Evolutionary conservation across 2,113 vertebrate genomes (phyloP).

Genomic region (Paracanthobrama guichenoti): DNA sequence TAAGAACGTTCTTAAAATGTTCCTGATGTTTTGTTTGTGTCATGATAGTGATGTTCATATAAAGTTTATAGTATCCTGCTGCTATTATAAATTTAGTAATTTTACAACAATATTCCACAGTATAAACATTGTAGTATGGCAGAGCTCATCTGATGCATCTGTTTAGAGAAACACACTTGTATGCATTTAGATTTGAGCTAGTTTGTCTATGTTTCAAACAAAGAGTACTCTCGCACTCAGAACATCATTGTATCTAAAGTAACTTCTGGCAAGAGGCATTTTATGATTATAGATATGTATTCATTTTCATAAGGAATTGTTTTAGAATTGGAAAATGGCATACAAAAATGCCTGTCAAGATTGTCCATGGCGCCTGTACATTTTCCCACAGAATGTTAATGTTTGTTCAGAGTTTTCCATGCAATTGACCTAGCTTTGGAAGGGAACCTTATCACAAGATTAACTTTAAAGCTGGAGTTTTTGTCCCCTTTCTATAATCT

Average conservation of each 20-base stretch:
- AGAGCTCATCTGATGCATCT: not conserved
- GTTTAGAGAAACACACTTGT: not conserved
- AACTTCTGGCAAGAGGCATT: not conserved
- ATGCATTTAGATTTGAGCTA: not conserved
- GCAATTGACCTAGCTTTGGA: conserved; percentile 34
- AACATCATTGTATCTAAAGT: not conserved
- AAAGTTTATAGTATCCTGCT: not conserved
- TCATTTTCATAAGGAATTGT: not conserved
- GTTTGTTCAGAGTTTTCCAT: conserved; percentile 36
- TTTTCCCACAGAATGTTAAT: conserved; percentile 40
- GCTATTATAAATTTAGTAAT: not conserved
- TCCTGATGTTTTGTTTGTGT: not conserved
- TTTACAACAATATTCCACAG: not conserved
- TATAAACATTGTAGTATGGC: not conserved
- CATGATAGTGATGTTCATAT: not conserved
- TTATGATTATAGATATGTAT: not conserved
- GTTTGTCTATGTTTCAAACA: not conserved
- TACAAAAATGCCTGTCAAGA: not conserved
- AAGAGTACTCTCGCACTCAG: not conserved
- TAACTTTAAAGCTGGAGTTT: conserved; percentile 46
- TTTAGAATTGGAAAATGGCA: not conserved
- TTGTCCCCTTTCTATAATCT: conserved; percentile 19
- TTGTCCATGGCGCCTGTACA: not conserved
- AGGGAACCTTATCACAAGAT: conserved; percentile 27
- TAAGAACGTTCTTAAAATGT: too few relatives aligned